Evolutionary conservation across 2,113 vertebrate species (phyloP), one percentile per base, ranked within the genome.

Genomic region (Hucho hucho): DNA sequence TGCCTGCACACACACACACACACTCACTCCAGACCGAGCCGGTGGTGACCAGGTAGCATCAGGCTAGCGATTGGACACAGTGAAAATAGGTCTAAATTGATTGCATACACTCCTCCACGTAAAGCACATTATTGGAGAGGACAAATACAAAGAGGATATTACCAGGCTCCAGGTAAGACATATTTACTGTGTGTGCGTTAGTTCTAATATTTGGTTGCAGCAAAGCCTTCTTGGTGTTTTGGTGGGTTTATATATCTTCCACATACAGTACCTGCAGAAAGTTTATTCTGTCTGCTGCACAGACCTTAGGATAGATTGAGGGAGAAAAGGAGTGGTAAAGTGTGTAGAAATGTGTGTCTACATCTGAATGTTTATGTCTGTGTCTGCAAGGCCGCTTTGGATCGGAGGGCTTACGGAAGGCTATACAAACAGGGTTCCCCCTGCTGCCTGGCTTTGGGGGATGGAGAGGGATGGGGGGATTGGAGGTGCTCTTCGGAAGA

Each of bases 401-500:
- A 72, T 3, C 26, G 22, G n/a, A 69, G 77, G 83, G 80, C 84
- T 88, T 87, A 83, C 66, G 2, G 74, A 53, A 73, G 70, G 70
- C 76, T 87, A 81, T 66, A 77, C 77, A 85, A 85, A 87, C 85
- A 81, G 86, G 83, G 81, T 81, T 75, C 79, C 87, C 74, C 70
- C 75, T 47, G 70, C 53, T 78, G 25, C 78, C 73, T 77, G 84
- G 85, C 87, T 91, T 90, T 90, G 79, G 87, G 74, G 82, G 75
- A 43, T 69, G 81, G 83, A 73, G 72, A 82, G 75, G 46, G 83
- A 73, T 67, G 69, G 79, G 47, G 79, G 83, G 88, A 87, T 86
- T 89, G 87, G 73, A 86, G 84, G 81, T 77, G 83, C 83, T 86
- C 85, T 80, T 80, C 64, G 69, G 81, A 86, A 79, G 79, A 88